phyloP scores from a whole-genome alignment of 1,140 invertebrate genomes.

The Drosophila baimaii region DNA sequence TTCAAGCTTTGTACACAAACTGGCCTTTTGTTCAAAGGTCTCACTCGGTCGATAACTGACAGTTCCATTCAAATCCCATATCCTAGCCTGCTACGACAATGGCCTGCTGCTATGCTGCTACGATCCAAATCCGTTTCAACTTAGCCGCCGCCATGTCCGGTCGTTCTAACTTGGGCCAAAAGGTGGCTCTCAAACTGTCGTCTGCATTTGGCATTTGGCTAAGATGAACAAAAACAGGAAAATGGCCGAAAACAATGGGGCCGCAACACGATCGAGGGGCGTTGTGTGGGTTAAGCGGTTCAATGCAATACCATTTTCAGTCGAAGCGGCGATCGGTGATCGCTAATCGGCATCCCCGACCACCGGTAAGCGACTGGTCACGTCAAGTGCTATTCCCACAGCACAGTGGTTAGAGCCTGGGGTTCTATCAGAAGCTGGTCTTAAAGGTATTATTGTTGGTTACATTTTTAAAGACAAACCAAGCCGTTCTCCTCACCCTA shows the following conservation, averaged over 20 bases:
- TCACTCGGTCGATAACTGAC: background rate
- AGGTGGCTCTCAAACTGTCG: constrained; percentile 67
- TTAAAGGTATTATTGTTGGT: background rate
- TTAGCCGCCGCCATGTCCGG: constrained; percentile 57
- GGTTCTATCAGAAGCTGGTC: background rate
- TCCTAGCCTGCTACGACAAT: constrained; percentile 39
- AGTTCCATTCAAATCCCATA: constrained; percentile 13
- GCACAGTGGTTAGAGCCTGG: constrained; percentile 18
- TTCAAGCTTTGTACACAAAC: too few relatives aligned
- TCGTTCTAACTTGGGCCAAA: constrained; percentile 38
- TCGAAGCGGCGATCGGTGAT: constrained; percentile 24
- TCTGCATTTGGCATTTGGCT: constrained; percentile 68
- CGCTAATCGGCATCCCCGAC: constrained; percentile 19
- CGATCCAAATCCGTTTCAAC: constrained; percentile 54
- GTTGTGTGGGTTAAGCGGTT: constrained; percentile 43
- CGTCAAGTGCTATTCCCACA: constrained; percentile 43
- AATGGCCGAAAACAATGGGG: constrained; percentile 46
- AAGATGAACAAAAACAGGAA: constrained; percentile 27
- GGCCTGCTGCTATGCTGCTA: constrained; percentile 7
- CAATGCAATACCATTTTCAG: constrained; percentile 52
- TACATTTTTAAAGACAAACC: background rate
- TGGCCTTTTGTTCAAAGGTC: constrained; percentile 19
- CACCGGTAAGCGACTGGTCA: constrained; percentile 27
- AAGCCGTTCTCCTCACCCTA: background rate
- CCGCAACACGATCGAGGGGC: constrained; percentile 26